Evolutionary conservation across 2,113 vertebrate genomes (phyloP), one percentile per base, ranked within the genome.

Genomic region (Dromiciops gliroides): DNA sequence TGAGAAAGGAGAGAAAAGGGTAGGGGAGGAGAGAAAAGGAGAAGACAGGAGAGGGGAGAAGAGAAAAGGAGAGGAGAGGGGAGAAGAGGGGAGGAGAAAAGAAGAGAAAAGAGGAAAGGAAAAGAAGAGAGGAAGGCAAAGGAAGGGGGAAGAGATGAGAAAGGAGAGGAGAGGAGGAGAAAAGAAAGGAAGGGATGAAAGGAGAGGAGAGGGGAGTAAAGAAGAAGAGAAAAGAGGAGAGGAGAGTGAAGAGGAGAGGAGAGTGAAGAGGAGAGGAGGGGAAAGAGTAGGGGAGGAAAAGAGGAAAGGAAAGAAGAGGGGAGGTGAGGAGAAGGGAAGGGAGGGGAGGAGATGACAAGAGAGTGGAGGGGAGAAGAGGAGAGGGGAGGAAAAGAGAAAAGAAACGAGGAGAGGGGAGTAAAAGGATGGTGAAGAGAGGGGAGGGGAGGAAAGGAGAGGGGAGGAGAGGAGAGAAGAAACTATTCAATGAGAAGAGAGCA

Each of bases 381-480:
- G 89, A 22, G 83, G 53, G 11, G 24, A 48, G 26, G 12, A 90
- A 50, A 48, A 26, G 19, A 90, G 51, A 50, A 47, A 26, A 75
- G 25, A 91, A 9, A 25, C 48, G 92, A 50, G 56, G 51, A 75
- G 48, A 83, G 31, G 12, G 6, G 26, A 19, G 12, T 26, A 31
- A 83, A 28, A 26, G 10, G 10, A 10, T 37, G 92, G 48, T 88
- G 91, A 89, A 52, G 93, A 89, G 50, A 51, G 31, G 26, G 94
- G 88, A 3, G 11, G 75, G 50, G 93, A 50, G 56, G 50, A 51
- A 50, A 60, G 31, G 60, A 1, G 31, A 37, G 12, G 60, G 5
- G 75, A 37, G 90, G 44, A 89, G 92, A 75, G 60, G 92, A 90
- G 47, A 56, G 31, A 48, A 94, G 67, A 47, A 4, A 89, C 93